These are phyloP conservation scores for Guaruba guarouba DNA, from an alignment of 2,113 vertebrate genomes.

Conservation along the genomic window DNA sequence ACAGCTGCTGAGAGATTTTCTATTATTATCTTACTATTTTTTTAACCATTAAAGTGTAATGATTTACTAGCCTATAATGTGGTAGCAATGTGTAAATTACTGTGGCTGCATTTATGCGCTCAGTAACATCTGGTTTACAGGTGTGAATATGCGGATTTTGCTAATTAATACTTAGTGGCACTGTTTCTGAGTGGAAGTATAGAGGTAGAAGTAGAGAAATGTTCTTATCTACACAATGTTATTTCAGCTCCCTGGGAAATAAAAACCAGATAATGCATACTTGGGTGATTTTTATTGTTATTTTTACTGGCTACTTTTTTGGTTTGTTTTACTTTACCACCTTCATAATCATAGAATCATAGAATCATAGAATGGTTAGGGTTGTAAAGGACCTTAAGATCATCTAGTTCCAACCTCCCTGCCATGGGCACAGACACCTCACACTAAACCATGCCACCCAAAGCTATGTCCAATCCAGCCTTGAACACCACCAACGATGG, in stretches of 20 bases:
- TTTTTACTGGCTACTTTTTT: background rate
- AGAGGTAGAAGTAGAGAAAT: background rate
- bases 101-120: background rate
- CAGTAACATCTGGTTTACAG: slow-evolving; percentile 62
- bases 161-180: background rate
- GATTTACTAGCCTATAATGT: slow-evolving; percentile 22
- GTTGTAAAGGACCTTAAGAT: no score
- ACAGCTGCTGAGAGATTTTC: slow-evolving; percentile 65
- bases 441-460: no score
- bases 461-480: no score
- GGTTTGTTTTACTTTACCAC: background rate
- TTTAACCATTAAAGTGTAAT: slow-evolving; percentile 34
- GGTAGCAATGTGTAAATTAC: slow-evolving; percentile 7
- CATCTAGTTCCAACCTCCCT: no score
- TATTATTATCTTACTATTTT: slow-evolving; percentile 52
- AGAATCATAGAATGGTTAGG: no score
- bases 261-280: background rate
- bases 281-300: background rate
- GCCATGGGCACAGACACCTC: no score
- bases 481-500: no score
- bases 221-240: background rate
- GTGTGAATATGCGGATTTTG: background rate
- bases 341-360: background rate
- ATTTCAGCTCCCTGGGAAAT: background rate
- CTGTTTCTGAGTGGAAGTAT: background rate